Evolutionary conservation across 2,888 invertebrate genomes (phyloP).

Genomic region (Pseudococcus viburni): DNA sequence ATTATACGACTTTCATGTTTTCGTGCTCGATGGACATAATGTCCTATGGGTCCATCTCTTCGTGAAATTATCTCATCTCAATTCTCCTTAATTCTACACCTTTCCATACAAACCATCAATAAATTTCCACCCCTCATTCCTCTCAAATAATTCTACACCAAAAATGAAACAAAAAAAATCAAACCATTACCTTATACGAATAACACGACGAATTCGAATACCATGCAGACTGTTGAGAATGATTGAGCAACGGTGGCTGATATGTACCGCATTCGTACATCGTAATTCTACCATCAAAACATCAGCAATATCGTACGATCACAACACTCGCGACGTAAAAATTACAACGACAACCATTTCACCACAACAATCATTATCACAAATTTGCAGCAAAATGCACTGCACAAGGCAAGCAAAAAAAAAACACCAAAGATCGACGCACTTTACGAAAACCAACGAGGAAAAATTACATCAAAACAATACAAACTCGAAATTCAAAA

Average conservation of each 20-base stretch:
- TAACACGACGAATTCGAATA: constrained; percentile 68
- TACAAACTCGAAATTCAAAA: no score
- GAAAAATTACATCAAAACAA: no score
- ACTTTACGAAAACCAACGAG: not conserved
- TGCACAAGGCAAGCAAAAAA: not conserved
- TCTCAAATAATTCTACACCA: not conserved
- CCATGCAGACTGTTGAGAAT: constrained; percentile 68
- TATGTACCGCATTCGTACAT: constrained; percentile 69
- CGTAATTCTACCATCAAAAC: constrained; percentile 39
- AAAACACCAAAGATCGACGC: not conserved
- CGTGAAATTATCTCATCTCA: no score
- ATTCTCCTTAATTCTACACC: no score
- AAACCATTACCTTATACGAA: constrained; percentile 69
- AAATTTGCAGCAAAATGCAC: not conserved
- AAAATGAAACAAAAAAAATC: not conserved
- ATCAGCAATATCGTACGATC: not conserved
- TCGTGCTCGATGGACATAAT: no score
- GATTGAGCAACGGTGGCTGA: constrained; percentile 67
- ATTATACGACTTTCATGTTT: no score
- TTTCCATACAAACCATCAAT: not conserved
- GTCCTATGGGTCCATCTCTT: no score
- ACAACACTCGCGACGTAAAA: constrained; percentile 52
- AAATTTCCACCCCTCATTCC: not conserved
- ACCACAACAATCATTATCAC: constrained; percentile 1
- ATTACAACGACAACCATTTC: not conserved